Base-by-base conservation (phyloP, 2,888 invertebrate genomes). In the Drosophila phalerata region DNA sequence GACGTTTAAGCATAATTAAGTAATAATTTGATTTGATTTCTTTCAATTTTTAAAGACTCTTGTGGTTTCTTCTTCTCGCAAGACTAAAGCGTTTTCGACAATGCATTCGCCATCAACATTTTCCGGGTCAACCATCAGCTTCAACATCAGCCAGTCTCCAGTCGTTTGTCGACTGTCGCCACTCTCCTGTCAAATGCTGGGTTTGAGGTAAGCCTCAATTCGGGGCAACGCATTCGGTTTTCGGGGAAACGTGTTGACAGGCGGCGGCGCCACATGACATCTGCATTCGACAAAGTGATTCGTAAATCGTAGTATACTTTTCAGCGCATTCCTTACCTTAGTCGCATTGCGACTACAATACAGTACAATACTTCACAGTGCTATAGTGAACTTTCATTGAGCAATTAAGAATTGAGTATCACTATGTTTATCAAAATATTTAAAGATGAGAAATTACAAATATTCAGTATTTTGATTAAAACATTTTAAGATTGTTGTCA, bases 1-100 rank as follows among this genome's bases (percentile, higher is more conserved):
- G 76, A 56, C 84, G 69, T 76, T 86, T 86, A 77, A 58, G 69
- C 84, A 84, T 83, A 84, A 84, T 88, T 88, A 88, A 86, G 84
- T 83, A 80, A 86, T 83, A 80, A 88, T 88, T 88, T 80, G 67
- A 83, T 80, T 55, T 65, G 53, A 47, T 78, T 71, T 37, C 37
- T 40, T 19, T 25, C 5, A 8, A 25, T 53, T 53, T 69, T 79
- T 61, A 40, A 55, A 49, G 52, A 47, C 30, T 53, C 45, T 56
- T 61, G 43, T 25, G 48, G 51, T 52, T 49, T 42, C 17, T 32
- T 15, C 10, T 28, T 5, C n/a, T 19, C 9, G 28, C n/a, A 5
- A 25, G 51, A 17, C 22, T 30, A 19, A 30, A 40, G 48, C 13
- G 45, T 34, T 56, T 61, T 28, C 19, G n/a, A 10, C 51, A 57